Conservation (phyloP, 2,888 invertebrate species). For the Cepaea hortensis region DNA sequence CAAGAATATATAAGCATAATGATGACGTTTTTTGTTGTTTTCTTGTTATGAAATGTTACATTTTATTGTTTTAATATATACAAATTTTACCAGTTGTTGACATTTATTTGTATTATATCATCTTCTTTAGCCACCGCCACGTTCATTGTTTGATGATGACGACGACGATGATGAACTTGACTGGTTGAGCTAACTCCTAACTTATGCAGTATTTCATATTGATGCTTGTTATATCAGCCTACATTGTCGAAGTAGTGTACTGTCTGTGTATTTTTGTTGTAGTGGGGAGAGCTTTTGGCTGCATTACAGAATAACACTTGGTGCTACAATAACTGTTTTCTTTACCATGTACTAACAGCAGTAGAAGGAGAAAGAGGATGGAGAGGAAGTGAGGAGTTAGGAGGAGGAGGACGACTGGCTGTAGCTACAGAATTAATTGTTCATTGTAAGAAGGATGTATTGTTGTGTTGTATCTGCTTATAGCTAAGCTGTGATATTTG, state of each 20-base stretch:
- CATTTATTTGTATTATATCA: conserved; percentile 41
- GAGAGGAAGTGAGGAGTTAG: too few relatives aligned
- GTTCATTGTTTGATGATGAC: conserved; percentile 71
- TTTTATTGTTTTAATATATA: not conserved
- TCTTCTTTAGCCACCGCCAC: conserved; percentile 66
- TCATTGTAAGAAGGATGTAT: too few relatives aligned
- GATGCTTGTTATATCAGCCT: not conserved
- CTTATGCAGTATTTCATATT: not conserved
- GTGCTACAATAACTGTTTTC: too few relatives aligned
- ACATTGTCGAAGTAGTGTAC: too few relatives aligned
- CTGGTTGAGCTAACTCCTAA: conserved; percentile 58
- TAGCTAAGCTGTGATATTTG: too few relatives aligned
- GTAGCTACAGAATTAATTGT: too few relatives aligned
- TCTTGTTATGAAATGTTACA: not conserved
- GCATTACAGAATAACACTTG: not conserved
- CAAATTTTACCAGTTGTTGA: not conserved
- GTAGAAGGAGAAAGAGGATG: too few relatives aligned
- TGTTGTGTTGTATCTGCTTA: too few relatives aligned
- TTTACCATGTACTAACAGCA: too few relatives aligned
- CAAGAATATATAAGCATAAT: too few relatives aligned
- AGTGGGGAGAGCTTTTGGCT: not conserved
- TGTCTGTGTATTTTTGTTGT: not conserved
- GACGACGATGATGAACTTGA: conserved; percentile 71
- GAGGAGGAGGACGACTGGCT: too few relatives aligned
- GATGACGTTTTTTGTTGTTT: not conserved